phyloP scores from a whole-genome alignment of 35 echinoderm and acorn worm genomes.

The Strongylocentrotus purpuratus region DNA sequence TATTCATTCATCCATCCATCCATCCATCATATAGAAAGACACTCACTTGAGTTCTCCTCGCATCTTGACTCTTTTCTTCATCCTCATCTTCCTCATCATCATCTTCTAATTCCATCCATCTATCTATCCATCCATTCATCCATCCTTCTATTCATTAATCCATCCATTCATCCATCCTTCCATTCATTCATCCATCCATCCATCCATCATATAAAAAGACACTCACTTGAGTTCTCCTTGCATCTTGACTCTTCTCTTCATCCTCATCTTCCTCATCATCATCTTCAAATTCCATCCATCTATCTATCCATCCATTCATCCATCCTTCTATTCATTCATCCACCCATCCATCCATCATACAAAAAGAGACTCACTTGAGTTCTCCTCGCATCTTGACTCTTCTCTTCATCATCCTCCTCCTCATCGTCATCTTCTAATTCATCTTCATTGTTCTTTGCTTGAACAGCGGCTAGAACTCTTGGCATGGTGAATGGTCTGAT shows the following conservation, averaged over 20 bases:
- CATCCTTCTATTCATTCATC: not conserved
- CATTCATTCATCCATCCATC: not conserved
- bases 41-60: not conserved
- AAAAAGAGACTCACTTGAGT: not conserved
- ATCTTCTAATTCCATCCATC: not conserved
- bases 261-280: too few species aligned
- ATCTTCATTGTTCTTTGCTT: not conserved
- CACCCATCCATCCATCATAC: not conserved
- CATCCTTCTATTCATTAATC: not conserved
- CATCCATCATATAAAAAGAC: not conserved
- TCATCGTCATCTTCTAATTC: constrained; percentile 4
- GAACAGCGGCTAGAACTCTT: constrained; percentile 63
- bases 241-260: not conserved
- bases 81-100: not conserved
- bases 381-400: not conserved
- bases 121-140: not conserved
- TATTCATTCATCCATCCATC: not conserved
- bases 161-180: not conserved
- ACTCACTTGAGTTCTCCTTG: not conserved
- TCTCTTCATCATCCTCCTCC: not conserved
- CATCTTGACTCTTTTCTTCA: not conserved
- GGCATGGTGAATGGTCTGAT: constrained; percentile 83
- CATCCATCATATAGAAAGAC: not conserved
- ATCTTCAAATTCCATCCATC: not conserved
- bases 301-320: not conserved